A percentile compares a stretch with the other conserved stretches of the same genome.
phyloP scores from a whole-genome alignment of 2,797 vertebrate genomes.

The Catharus ustulatus region DNA sequence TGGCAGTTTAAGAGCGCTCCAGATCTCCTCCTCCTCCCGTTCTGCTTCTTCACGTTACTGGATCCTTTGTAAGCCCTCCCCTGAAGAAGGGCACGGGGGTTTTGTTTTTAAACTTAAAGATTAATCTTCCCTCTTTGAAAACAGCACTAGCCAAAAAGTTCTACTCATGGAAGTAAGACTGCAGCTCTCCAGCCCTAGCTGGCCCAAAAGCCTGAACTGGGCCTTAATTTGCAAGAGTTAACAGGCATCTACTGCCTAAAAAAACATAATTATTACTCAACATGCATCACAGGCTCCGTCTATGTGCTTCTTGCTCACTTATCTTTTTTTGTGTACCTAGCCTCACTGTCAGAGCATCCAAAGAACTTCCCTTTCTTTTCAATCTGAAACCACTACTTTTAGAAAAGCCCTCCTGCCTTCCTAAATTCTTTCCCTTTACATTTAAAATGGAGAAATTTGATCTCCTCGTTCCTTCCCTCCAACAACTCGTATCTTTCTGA shows the following conservation, averaged over 20 bases:
- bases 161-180: neutral
- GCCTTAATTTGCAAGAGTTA: slow-evolving; percentile 60
- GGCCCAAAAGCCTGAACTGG: neutral
- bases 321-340: slow-evolving; percentile 23
- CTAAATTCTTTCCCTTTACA: neutral
- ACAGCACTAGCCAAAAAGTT: neutral
- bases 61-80: neutral
- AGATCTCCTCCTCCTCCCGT: neutral
- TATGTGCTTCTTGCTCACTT: neutral
- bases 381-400: neutral
- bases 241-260: slow-evolving; percentile 65
- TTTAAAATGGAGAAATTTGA: neutral
- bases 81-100: neutral
- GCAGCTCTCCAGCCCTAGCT: neutral
- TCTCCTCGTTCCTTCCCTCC: neutral
- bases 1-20: neutral
- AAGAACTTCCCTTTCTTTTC: neutral
- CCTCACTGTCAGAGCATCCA: neutral
- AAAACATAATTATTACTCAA: slow-evolving; percentile 59
- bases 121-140: neutral
- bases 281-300: slow-evolving; percentile 3
- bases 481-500: neutral
- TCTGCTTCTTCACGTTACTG: neutral
- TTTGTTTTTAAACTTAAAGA: neutral
- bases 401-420: neutral